phyloP scores from a whole-genome alignment of 2,113 vertebrate genomes.

The Archocentrus centrarchus region DNA sequence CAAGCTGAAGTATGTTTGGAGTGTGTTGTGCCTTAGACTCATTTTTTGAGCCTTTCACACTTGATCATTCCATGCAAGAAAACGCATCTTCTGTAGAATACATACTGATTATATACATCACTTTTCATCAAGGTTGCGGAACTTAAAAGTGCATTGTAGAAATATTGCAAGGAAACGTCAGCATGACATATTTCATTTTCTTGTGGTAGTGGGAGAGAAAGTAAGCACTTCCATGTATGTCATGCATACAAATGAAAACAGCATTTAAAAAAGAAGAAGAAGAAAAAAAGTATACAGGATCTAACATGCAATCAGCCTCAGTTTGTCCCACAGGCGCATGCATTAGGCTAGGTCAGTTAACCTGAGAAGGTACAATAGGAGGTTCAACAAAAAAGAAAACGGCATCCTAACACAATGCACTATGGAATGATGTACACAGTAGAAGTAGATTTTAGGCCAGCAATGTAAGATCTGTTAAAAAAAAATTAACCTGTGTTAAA shows the following conservation, averaged over 20 bases:
- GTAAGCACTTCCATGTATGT: slow-evolving; percentile 54
- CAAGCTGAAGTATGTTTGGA: slow-evolving; percentile 19
- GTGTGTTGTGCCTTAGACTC: not conserved
- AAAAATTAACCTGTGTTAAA: slow-evolving; percentile 58
- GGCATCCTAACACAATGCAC: slow-evolving; percentile 53
- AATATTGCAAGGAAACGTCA: slow-evolving; percentile 72
- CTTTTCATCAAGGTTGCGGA: slow-evolving; percentile 49
- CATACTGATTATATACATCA: slow-evolving; percentile 55
- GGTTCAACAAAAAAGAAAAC: slow-evolving; percentile 69
- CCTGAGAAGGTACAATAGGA: slow-evolving; percentile 79
- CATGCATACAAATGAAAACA: slow-evolving; percentile 75
- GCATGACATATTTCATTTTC: slow-evolving; percentile 41
- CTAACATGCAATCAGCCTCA: slow-evolving; percentile 75
- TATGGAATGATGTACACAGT: slow-evolving; percentile 42
- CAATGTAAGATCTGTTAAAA: slow-evolving; percentile 55
- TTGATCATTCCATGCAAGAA: slow-evolving; percentile 39
- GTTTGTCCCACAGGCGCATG: slow-evolving; percentile 69
- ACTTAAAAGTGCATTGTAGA: slow-evolving; percentile 71
- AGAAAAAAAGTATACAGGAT: slow-evolving; percentile 51
- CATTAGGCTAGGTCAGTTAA: slow-evolving; percentile 73
- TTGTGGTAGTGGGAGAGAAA: slow-evolving; percentile 45
- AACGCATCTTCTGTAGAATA: slow-evolving; percentile 57
- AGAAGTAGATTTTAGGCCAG: slow-evolving; percentile 41
- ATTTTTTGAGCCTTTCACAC: not conserved
- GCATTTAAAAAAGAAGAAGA: slow-evolving; percentile 47